Evolutionary conservation across 2,797 vertebrate species (phyloP).

Genomic region (Benthosema pterotum): DNA sequence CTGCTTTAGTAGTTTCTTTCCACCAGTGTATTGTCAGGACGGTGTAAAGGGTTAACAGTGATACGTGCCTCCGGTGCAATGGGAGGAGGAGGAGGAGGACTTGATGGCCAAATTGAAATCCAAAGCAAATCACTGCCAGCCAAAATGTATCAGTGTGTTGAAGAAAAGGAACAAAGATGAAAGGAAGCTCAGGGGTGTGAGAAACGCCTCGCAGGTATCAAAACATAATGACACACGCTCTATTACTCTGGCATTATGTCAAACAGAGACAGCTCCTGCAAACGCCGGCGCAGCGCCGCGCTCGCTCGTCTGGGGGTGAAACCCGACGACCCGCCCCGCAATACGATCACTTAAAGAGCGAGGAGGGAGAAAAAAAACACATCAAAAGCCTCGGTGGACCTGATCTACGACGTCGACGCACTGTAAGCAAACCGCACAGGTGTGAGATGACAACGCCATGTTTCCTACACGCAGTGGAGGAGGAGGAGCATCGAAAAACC

Average conservation of each 20-base stretch:
- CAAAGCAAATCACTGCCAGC: slow-evolving; percentile 5
- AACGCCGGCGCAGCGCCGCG: background rate
- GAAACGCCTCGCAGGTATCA: slow-evolving; percentile 8
- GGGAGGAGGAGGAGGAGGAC: no score
- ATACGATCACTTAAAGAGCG: background rate
- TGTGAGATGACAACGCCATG: background rate
- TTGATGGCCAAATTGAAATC: slow-evolving; percentile 7
- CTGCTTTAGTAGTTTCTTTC: no score
- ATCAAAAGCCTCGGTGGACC: slow-evolving; percentile 6
- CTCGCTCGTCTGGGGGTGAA: slow-evolving; percentile 6
- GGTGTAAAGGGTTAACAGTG: background rate
- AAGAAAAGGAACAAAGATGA: background rate
- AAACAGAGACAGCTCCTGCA: slow-evolving; percentile 14
- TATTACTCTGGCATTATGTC: slow-evolving; percentile 1
- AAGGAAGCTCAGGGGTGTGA: background rate
- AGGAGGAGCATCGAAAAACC: no score
- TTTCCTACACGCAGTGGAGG: no score
- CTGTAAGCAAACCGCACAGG: background rate
- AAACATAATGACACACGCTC: slow-evolving; percentile 14
- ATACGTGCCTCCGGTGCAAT: slow-evolving; percentile 10
- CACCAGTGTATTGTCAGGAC: no score
- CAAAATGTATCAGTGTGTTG: background rate
- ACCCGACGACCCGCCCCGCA: slow-evolving; percentile 1
- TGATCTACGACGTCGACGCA: background rate
- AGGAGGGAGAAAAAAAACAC: no score